These are phyloP conservation scores for Drosophila nebulosa DNA, from an alignment of 1,140 invertebrate genomes.

Conservation along the genomic window DNA sequence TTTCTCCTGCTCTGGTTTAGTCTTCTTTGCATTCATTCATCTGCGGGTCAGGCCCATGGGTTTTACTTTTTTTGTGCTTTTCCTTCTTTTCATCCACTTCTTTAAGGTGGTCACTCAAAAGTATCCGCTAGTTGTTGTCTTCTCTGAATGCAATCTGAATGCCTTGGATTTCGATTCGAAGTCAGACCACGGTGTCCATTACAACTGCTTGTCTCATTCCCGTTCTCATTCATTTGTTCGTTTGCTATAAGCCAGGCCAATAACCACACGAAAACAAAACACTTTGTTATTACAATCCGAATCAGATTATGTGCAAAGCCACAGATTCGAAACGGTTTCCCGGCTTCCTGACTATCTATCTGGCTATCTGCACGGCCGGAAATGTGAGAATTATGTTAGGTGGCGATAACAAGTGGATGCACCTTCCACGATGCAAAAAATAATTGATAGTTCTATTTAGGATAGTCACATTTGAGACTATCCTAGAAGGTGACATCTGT, in stretches of 20 bases:
- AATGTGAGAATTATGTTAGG: conserved; percentile 11
- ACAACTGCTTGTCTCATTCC: conserved; percentile 13
- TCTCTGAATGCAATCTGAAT: background rate
- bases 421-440: no score
- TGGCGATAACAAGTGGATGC: background rate
- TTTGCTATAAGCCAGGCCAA: background rate
- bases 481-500: background rate
- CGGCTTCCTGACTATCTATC: background rate
- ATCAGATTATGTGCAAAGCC: conserved; percentile 11
- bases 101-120: conserved; percentile 15
- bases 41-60: conserved; percentile 1
- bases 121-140: conserved; percentile 31
- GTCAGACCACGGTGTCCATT: conserved; percentile 35
- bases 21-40: conserved; percentile 3
- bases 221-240: conserved; percentile 3
- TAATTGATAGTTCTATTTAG: background rate
- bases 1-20: conserved; percentile 22
- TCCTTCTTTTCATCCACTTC: background rate
- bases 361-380: conserved; percentile 2
- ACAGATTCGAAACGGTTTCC: conserved; percentile 16
- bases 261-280: conserved; percentile 43
- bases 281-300: conserved; percentile 1
- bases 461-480: background rate
- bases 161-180: conserved; percentile 1
- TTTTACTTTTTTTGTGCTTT: background rate